Conservation (phyloP, 2,113 vertebrate genomes). For the Anarrhichthys ocellatus region DNA sequence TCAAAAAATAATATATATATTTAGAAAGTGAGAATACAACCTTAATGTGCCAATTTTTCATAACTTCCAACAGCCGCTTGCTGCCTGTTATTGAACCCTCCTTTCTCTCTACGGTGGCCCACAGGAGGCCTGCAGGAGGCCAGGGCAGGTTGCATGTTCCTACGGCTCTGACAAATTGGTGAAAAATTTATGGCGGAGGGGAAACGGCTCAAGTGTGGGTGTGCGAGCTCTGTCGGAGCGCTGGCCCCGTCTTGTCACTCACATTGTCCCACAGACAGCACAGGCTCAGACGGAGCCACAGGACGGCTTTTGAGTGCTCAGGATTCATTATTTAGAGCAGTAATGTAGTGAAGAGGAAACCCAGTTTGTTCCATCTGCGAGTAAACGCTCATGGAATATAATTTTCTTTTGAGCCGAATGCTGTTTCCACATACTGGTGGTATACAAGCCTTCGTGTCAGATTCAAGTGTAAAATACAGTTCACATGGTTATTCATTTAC, state of each 20-base stretch:
- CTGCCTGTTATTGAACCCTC: conserved; percentile 14
- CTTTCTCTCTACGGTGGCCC: not conserved
- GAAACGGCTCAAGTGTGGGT: conserved; percentile 52
- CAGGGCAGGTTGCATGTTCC: conserved; percentile 35
- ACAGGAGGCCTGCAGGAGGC: conserved; percentile 22
- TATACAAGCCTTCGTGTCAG: not conserved
- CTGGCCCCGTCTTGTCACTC: conserved; percentile 30
- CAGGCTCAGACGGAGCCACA: not conserved
- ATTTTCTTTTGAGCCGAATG: not conserved
- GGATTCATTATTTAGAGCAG: conserved; percentile 52
- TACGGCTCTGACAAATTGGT: conserved; percentile 62
- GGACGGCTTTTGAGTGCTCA: conserved; percentile 3
- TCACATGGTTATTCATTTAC: not conserved
- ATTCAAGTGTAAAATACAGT: not conserved
- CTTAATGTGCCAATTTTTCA: too few relatives aligned
- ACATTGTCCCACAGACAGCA: conserved; percentile 28
- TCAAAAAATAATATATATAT: too few relatives aligned
- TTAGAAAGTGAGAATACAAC: too few relatives aligned
- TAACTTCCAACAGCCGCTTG: not conserved
- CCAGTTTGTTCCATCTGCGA: conserved; percentile 22
- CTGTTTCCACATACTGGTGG: not conserved
- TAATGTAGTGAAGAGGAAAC: conserved; percentile 17
- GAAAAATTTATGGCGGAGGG: conserved; percentile 54
- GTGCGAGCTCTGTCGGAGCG: conserved; percentile 19
- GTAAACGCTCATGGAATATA: not conserved